Percentiles rank a stretch among this genome's conserved stretches.
phyloP scores from a whole-genome alignment of 2,113 vertebrate genomes.

The Menura novaehollandiae region DNA sequence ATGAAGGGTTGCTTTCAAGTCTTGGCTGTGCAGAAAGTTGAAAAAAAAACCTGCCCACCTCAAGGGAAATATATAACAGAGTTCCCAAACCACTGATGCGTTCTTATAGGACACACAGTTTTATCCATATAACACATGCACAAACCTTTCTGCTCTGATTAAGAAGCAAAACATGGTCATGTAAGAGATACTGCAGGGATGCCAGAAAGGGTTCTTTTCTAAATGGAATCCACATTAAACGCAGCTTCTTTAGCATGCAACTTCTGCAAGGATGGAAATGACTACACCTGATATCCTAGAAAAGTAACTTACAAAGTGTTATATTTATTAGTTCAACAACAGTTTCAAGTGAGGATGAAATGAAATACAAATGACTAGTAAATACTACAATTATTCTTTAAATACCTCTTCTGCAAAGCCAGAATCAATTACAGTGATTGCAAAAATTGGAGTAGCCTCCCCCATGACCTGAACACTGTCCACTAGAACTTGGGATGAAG shows the following conservation, averaged over 20 bases:
- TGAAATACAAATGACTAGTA: background rate
- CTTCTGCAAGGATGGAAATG: background rate
- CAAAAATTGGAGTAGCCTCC: background rate
- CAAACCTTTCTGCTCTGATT: background rate
- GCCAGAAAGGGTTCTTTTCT: background rate
- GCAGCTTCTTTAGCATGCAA: background rate
- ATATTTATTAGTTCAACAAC: background rate
- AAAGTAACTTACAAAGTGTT: background rate
- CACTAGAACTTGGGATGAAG: background rate
- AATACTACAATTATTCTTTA: background rate
- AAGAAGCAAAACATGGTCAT: background rate
- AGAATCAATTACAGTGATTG: background rate
- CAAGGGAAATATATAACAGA: background rate
- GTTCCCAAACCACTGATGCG: background rate
- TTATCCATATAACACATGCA: background rate
- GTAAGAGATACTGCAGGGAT: background rate
- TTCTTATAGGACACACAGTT: background rate
- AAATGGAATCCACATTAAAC: rapidly evolving
- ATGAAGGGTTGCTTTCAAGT: background rate
- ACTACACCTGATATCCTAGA: background rate
- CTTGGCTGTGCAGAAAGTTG: background rate
- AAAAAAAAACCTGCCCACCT: background rate
- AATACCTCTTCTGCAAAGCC: background rate
- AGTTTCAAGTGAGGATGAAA: background rate
- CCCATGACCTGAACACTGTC: background rate